Base-by-base conservation (phyloP, 2,113 vertebrate species). In the Rhabdomys dilectus region DNA sequence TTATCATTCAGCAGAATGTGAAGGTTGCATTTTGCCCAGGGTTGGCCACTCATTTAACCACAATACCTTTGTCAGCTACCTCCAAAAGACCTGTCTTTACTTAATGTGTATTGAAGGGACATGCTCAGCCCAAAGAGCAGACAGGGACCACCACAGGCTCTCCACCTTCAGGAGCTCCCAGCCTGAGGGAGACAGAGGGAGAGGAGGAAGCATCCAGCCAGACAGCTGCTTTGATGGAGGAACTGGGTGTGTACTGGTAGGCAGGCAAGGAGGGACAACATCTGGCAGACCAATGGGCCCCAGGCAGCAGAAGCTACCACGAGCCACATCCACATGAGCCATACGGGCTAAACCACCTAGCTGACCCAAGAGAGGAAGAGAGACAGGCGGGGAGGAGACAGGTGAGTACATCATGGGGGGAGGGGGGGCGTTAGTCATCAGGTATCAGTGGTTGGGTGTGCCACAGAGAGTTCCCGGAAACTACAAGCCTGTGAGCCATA, bases 341-440 rank as follows among this genome's bases (percentile, higher is more conserved):
- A 60, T 34, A 11, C n/a, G 80, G 42, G 19, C 4, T 45, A 72
- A 93, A 53, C 58, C 53, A 86, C 86, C 80, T 93, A 88, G 51
- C 36, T 19, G 39, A 86, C 62, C 80, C 19, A 45, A 60, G 53
- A 95, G 81, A 92, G 82, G 85, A 92, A 88, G 77, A 93, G 36
- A 51, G 16, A 8, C 42, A 7, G 48, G 94, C 86, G 73, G 84
- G 88, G 77, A 84, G 45, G 93, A 84, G 70, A 64, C 64, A 0
- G 24, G 42, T 45, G 64, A 88, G 84, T 39, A 45, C 7, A 68
- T 45, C 58, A 21, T 26, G 36, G 42, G 80, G 77, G 29, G 84
- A 29, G 68, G 39, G 6, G n/a, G n/a, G 22, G 21, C 42, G 88
- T 98, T 97, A 98, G 97, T 98, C 97, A 97, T 93, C 86, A 26